phyloP scores from a whole-genome alignment of 2,113 vertebrate genomes.

The Bubo blakistoni region DNA sequence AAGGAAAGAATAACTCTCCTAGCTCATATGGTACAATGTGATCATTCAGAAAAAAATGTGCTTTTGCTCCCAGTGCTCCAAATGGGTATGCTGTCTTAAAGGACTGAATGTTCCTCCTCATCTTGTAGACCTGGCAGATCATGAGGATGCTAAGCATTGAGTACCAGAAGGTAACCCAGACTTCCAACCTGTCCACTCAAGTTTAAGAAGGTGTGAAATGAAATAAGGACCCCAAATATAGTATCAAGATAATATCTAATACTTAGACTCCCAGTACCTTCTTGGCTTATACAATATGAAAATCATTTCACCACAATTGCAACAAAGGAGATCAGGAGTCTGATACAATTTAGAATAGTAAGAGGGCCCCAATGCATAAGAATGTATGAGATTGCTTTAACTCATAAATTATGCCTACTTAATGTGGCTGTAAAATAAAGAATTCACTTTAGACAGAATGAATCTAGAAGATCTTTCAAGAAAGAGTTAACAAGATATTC shows the following conservation, averaged over 20 bases:
- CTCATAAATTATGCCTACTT: background rate
- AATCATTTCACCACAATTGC: background rate
- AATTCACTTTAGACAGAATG: background rate
- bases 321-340: background rate
- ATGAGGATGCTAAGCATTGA: background rate
- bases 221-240: background rate
- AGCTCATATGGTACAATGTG: background rate
- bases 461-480: background rate
- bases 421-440: background rate
- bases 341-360: background rate
- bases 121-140: background rate
- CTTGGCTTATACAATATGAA: background rate
- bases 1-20: background rate
- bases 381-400: background rate
- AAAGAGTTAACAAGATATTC: background rate
- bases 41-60: background rate
- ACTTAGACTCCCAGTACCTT: background rate
- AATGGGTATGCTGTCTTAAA: background rate
- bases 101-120: background rate
- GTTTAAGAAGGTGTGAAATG: background rate
- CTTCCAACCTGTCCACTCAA: background rate
- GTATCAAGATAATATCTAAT: background rate
- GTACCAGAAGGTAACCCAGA: background rate
- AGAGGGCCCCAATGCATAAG: background rate
- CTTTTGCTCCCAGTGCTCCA: background rate